phyloP scores from a whole-genome alignment of 2,113 vertebrate genomes.

The Calyptomena viridis region DNA sequence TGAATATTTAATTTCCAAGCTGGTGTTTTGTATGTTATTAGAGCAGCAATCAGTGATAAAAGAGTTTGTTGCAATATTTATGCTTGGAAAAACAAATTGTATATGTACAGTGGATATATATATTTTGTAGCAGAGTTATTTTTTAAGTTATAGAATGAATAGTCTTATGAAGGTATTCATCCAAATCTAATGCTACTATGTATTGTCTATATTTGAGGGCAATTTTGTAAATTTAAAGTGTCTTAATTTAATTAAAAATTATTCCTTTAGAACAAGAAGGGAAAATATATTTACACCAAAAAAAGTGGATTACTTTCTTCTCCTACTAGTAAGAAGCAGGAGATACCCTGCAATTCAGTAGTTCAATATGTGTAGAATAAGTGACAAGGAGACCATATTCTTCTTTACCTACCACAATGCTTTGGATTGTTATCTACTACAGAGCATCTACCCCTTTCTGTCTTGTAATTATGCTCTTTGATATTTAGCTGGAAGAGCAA shows the following conservation, averaged over 20 bases:
- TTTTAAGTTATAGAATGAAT: background rate
- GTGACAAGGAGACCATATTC: background rate
- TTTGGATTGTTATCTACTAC: background rate
- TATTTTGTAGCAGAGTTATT: background rate
- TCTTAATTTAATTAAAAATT: background rate
- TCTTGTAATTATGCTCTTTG: background rate
- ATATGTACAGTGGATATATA: background rate
- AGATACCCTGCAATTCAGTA: background rate
- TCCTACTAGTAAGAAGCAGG: background rate
- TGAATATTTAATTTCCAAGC: constrained; percentile 38
- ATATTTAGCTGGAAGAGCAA: background rate
- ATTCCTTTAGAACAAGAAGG: background rate
- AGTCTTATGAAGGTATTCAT: background rate
- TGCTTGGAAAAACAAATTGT: background rate
- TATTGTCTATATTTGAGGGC: background rate
- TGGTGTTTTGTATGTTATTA: constrained; percentile 3
- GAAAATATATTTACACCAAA: background rate
- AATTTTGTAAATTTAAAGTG: background rate
- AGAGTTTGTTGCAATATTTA: background rate
- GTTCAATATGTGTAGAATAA: background rate
- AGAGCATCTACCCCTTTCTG: background rate
- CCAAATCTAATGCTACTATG: background rate
- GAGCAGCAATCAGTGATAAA: background rate
- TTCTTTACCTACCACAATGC: background rate
- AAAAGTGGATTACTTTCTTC: background rate